phyloP scores from a whole-genome alignment of 2,888 invertebrate species.

The Ectemnius continuus region DNA sequence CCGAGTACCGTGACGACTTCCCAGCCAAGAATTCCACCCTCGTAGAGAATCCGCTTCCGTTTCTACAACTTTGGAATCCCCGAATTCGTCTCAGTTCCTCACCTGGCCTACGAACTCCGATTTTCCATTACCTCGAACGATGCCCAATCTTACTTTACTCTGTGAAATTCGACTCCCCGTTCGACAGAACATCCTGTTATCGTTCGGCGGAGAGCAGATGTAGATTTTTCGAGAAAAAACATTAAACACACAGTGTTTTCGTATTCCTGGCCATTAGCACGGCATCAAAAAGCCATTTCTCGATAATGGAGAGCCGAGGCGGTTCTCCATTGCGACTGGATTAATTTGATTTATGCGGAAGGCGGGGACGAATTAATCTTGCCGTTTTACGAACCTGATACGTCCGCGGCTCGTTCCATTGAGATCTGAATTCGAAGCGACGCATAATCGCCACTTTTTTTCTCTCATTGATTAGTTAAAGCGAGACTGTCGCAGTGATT shows the following conservation, averaged over 20 bases:
- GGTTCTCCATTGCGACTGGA: slow-evolving; percentile 13
- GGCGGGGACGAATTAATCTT: slow-evolving; percentile 22
- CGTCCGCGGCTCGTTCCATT: slow-evolving; percentile 17
- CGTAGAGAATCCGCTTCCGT: slow-evolving; percentile 29
- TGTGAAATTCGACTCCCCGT: no score
- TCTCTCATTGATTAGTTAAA: slow-evolving; percentile 41
- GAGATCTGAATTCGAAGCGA: slow-evolving; percentile 30
- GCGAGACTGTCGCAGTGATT: slow-evolving; percentile 18
- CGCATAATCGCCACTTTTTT: slow-evolving; percentile 13
- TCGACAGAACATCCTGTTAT: no score
- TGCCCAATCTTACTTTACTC: no score
- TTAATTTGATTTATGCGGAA: slow-evolving; percentile 22
- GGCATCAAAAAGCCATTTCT: slow-evolving; percentile 9
- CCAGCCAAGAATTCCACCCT: slow-evolving; percentile 34
- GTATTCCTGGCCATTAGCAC: slow-evolving; percentile 1
- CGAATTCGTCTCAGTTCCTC: slow-evolving; percentile 42
- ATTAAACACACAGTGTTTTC: no score
- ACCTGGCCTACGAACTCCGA: no score
- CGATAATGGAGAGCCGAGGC: slow-evolving; percentile 14
- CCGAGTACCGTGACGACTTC: slow-evolving; percentile 35
- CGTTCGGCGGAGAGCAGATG: no score
- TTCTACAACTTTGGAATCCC: no score
- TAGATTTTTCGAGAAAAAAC: no score
- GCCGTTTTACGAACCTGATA: slow-evolving; percentile 16
- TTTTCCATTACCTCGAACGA: no score